phyloP scores from a whole-genome alignment of 2,888 invertebrate species.

The Catocala nupta region DNA sequence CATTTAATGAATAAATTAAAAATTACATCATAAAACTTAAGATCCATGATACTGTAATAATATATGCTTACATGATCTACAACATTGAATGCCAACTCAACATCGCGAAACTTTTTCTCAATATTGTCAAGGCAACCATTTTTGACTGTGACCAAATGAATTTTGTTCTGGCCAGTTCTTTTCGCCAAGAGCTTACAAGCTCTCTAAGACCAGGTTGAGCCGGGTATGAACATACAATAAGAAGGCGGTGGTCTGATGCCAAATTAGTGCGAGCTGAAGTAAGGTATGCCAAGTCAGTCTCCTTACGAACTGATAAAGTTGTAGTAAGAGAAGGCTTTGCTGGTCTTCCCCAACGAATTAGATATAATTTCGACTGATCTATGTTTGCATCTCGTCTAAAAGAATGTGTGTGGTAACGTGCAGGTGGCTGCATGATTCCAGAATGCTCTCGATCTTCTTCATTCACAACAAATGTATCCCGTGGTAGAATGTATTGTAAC shows the following conservation, averaged over 20 bases:
- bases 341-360: slow-evolving; percentile 40
- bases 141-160: slow-evolving; percentile 44
- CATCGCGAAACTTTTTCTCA: slow-evolving; percentile 30
- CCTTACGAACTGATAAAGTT: slow-evolving; percentile 43
- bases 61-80: slow-evolving; percentile 44
- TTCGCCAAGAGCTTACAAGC: slow-evolving; percentile 51
- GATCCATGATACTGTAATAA: not conserved
- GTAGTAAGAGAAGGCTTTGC: slow-evolving; percentile 20
- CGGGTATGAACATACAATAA: slow-evolving; percentile 50
- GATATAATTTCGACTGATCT: slow-evolving; percentile 36
- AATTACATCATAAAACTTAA: not conserved
- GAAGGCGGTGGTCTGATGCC: slow-evolving; percentile 35
- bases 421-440: slow-evolving; percentile 5
- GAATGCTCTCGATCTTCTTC: slow-evolving; percentile 24
- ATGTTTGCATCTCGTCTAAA: slow-evolving; percentile 15
- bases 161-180: slow-evolving; percentile 39
- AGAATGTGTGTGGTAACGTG: slow-evolving; percentile 38
- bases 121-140: slow-evolving; percentile 26
- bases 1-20: not conserved
- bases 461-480: slow-evolving; percentile 41
- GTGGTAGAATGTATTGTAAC: slow-evolving; percentile 29
- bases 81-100: slow-evolving; percentile 44
- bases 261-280: slow-evolving; percentile 35
- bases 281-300: slow-evolving; percentile 43
- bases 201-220: slow-evolving; percentile 45